Evolutionary conservation across 2,797 vertebrate species (phyloP).

Genomic region (Malurus leucopterus): DNA sequence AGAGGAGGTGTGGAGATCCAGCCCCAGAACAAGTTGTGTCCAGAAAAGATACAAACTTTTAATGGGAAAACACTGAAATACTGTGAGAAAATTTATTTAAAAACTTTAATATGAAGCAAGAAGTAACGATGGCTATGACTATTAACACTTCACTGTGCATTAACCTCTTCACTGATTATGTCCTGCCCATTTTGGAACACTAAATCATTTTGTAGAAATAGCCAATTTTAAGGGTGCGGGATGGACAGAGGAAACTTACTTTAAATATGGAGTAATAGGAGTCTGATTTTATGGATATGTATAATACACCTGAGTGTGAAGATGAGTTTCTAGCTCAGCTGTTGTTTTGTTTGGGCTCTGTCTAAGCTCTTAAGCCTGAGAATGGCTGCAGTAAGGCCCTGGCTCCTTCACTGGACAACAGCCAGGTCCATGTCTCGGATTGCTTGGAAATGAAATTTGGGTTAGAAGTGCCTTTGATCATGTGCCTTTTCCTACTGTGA

Average conservation of each 20-base stretch:
- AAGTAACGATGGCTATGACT: background rate
- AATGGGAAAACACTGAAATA: background rate
- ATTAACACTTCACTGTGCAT: background rate
- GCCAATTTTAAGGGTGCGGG: background rate
- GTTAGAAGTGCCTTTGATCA: background rate
- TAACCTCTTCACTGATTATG: background rate
- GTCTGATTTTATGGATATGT: background rate
- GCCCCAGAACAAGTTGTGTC: background rate
- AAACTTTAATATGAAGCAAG: background rate
- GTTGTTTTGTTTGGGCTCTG: background rate
- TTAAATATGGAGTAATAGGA: background rate
- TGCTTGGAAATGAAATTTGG: background rate
- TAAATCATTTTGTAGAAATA: background rate
- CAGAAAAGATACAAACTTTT: background rate
- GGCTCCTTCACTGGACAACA: background rate
- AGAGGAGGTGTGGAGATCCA: background rate
- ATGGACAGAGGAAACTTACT: background rate
- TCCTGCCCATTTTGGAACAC: background rate
- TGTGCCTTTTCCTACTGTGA: background rate
- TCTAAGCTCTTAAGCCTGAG: background rate
- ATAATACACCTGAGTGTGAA: background rate
- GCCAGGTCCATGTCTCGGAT: background rate
- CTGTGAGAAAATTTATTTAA: background rate
- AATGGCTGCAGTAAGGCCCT: background rate
- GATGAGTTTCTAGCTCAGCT: background rate